Evolutionary conservation across 2,113 vertebrate species (phyloP), one percentile per base, ranked within the genome.

Genomic region (Nanorana parkeri): DNA sequence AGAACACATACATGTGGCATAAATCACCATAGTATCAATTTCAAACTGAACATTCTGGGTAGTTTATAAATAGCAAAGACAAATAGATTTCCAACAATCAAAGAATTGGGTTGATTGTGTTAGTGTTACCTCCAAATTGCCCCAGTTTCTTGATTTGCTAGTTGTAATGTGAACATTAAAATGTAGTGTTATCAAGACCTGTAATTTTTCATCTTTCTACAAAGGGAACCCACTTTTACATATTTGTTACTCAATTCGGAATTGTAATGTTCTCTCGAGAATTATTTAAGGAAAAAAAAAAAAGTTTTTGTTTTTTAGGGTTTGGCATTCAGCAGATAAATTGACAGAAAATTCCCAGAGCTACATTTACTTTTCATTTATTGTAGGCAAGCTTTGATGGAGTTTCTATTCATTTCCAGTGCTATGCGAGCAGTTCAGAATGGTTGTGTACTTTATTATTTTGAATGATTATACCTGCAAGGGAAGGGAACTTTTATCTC

Each of bases 281-380:
- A n/a, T 17, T 32, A 28, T 52, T 6, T 21, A 36, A 58, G 58
- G 60, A 64, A 21, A 73, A 29, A 74, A 64, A n/a, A 72, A 28
- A 56, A 72, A 19, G 13, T 24, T 13, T 17, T 11, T 55, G 69
- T 73, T 73, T 73, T 29, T 56, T n/a, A 56, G 19, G 2, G n/a
- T 24, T 29, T 17, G 47, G 19, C 24, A 19, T 29, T 56, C 69
- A 4, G 17, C n/a, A 56, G 69, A 73, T 73, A 52, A 73, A 73
- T 24, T 26, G 24, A 4, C 55, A 5, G 24, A 26, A 20, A 56
- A 74, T 74, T 74, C 71, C 28, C 19, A 19, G 28, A n/a, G 54
- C 71, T 16, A 36, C 21, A 20, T 74, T 56, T 32, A 58, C 29
- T 74, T 60, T 58, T 74, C 71, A 74, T 74, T 26, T 60, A 58